Evolutionary conservation across 2,888 invertebrate genomes (phyloP).

Genomic region (Stenodera caucasica): DNA sequence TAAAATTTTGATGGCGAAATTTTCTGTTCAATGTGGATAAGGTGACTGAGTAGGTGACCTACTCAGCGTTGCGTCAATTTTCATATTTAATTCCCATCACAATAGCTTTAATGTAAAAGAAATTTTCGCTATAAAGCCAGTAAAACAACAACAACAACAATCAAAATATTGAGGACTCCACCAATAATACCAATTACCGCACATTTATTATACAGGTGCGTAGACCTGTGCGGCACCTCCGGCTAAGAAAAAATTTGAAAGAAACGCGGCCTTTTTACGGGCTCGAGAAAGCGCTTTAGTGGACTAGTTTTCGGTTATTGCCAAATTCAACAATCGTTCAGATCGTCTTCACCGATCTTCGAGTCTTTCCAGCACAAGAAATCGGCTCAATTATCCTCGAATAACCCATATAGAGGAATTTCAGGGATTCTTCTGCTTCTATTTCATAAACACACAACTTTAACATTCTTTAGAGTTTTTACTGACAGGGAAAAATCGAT

Average conservation of each 20-base stretch:
- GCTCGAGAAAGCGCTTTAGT: not conserved
- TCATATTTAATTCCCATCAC: constrained; percentile 1
- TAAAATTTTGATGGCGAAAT: not conserved
- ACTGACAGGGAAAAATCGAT: not conserved
- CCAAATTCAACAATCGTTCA: not conserved
- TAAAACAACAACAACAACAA: not conserved
- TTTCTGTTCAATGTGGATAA: not conserved
- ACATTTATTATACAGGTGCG: not conserved
- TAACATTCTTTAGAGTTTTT: not conserved
- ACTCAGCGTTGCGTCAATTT: not conserved
- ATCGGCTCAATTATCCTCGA: not conserved
- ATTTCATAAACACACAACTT: not conserved
- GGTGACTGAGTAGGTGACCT: not conserved
- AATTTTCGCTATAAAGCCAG: too few relatives aligned
- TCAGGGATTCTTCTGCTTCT: not conserved
- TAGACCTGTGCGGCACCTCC: not conserved
- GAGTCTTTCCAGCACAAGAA: too few relatives aligned
- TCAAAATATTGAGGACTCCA: not conserved
- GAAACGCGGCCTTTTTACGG: not conserved
- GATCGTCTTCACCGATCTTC: not conserved
- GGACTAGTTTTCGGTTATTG: not conserved
- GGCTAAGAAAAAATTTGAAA: not conserved
- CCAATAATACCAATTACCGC: not conserved
- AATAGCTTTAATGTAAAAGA: not conserved
- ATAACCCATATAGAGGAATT: not conserved